Percentiles rank a stretch among this genome's conserved stretches.
Conservation (phyloP, 2,888 invertebrate genomes). For the Phania funesta region DNA sequence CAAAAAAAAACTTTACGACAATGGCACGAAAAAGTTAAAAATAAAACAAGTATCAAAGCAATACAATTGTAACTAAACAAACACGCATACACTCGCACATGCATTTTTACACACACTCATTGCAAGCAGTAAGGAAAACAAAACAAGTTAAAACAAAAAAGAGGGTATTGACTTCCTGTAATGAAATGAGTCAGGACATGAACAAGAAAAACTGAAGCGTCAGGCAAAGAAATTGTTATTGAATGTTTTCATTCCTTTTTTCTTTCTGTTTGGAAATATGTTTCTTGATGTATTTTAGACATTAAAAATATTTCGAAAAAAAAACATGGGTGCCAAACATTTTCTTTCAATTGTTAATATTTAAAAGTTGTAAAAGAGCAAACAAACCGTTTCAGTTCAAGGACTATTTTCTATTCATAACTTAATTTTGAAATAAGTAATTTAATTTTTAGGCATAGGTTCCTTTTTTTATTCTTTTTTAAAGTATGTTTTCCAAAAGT, state of each 20-base stretch:
- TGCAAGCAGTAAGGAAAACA: not conserved
- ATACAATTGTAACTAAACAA: constrained; percentile 17
- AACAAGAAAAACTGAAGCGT: constrained; percentile 44
- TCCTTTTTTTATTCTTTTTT: too few relatives aligned
- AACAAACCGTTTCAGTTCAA: too few relatives aligned
- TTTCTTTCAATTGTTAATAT: too few relatives aligned
- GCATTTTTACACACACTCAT: not conserved
- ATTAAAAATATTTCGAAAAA: not conserved
- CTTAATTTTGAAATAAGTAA: too few relatives aligned
- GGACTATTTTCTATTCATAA: too few relatives aligned
- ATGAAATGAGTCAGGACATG: constrained; percentile 61
- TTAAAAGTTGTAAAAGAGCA: too few relatives aligned
- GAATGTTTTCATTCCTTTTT: not conserved
- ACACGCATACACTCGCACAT: not conserved
- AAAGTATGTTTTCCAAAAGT: too few relatives aligned
- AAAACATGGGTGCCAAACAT: too few relatives aligned
- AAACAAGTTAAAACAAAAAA: constrained; percentile 46
- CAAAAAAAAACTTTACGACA: constrained; percentile 9
- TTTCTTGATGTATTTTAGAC: not conserved
- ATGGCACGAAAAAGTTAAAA: constrained; percentile 11
- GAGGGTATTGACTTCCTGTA: constrained; percentile 64
- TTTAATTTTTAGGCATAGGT: too few relatives aligned
- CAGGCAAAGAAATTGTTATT: constrained; percentile 48
- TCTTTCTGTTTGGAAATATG: constrained; percentile 1
- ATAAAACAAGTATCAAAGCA: constrained; percentile 25